Evolutionary conservation across 1,140 invertebrate genomes (phyloP), one percentile per base, ranked within the genome.

Genomic region (Cherax quadricarinatus): DNA sequence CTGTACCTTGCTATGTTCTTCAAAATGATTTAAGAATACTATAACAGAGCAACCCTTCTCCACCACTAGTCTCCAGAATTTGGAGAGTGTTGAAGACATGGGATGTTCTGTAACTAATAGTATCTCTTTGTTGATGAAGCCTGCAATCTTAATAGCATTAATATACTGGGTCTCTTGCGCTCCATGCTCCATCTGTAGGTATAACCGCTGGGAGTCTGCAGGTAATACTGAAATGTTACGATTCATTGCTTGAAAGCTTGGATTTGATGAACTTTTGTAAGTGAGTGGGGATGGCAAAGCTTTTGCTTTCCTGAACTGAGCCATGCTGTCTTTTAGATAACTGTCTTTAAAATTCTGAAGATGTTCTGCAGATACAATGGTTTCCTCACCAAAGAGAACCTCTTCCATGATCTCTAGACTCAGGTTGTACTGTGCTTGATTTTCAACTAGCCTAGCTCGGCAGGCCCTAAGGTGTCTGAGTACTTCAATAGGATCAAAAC

Each of bases 81-180:
- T 80, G 66, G 84, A 21, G 16, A 79, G 53, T n/a, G 75, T 86
- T 6, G 21, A 16, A 21, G 57, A 57, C 18, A 93, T 21, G 9
- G 92, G 92, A 30, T 93, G 92, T 57, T 93, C 92, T 18, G 92
- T 93, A 24, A 86, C 83, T n/a, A 90, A 6, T 12, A 73, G 53
- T 18, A 48, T 60, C 14, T 86, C 57, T 10, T 10, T 2, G 10
- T 66, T 41, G 41, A 62, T 81, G 4, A 84, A 30, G 9, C 81
- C 82, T 4, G 84, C 53, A n/a, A 93, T 24, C 10, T 70, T 53
- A 5, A 93, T 49, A 18, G 92, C 92, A 86, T 93, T 93, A 70
- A 93, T 80, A 81, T 93, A 93, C n/a, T 93, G 92, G 1, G 88
- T 57, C 51, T 89, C 83, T 16, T 51, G 30, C n/a, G 57, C 1